Conservation (phyloP, 2,113 vertebrate genomes). For the Anarhynchus alexandrinus region DNA sequence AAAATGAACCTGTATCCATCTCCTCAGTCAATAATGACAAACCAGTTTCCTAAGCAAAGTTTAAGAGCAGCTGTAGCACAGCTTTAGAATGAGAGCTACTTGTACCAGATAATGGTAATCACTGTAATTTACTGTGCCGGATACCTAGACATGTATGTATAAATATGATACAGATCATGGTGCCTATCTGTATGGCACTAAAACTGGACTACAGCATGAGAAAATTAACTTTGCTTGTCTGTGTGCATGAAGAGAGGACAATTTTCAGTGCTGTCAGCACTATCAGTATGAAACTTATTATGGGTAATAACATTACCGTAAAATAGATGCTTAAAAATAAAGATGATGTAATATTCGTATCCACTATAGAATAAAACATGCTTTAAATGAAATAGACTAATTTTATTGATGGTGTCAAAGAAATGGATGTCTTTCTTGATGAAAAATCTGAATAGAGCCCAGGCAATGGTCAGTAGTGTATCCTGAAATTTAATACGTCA, state of each 20-base stretch:
- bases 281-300: constrained; percentile 7
- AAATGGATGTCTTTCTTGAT: neutral
- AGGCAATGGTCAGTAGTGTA: neutral
- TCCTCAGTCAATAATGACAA: neutral
- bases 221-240: neutral
- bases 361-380: neutral
- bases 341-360: constrained; percentile 10
- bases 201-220: neutral
- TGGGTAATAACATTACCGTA: constrained; percentile 2
- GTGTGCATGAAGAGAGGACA: neutral
- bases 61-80: neutral
- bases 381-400: neutral
- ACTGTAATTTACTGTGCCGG: neutral
- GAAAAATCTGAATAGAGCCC: neutral
- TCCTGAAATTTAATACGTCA: neutral
- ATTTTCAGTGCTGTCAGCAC: neutral
- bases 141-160: neutral
- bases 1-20: neutral
- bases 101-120: neutral
- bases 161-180: neutral
- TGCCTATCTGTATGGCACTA: neutral
- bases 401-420: constrained; percentile 7
- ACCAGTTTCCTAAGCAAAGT: neutral
- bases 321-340: constrained; percentile 38
- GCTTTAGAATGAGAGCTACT: neutral